Base-by-base conservation (phyloP, 2,797 vertebrate species). In the Dryobates pubescens region DNA sequence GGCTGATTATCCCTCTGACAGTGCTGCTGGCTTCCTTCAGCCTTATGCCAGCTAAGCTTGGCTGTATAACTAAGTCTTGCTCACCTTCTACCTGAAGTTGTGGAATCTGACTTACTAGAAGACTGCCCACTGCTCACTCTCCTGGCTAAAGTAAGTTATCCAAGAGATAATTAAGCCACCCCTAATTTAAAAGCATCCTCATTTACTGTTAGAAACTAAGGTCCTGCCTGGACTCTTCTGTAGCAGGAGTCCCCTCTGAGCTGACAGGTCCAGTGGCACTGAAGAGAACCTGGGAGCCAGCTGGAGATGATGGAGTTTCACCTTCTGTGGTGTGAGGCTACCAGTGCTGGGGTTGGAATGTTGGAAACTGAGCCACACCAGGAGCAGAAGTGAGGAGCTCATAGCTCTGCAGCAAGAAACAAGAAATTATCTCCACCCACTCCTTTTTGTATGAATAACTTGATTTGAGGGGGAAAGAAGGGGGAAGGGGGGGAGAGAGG, bases 261-360 rank as follows among this genome's bases (percentile, higher is more conserved):
- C 36, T 13, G 38, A 4, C 0, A 2, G 9, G 17, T n/a, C 22
- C 22, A 16, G 13, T 5, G 32, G 24, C 1, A 36, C 0, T 1
- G 53, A 15, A 6, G 5, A 45, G 17, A 75, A 32, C 0, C 20
- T 0, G 5, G 6, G 24, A 36, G 54, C 12, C n/a, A 18, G 9
- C 1, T 2, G 41, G 45, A n/a, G 63, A 54, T 1, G 13, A 38
- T 0, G 2, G 5, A 59, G 24, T 38, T 56, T 38, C 65, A 17
- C 57, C 57, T 19, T 11, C 49, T 14, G 10, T 3, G 0, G 9
- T 8, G 45, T 4, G 54, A 70, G 65, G 13, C 6, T 2, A 57
- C 6, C 32, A 11, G 36, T 1, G 8, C 29, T 2, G 22, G 24
- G 64, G 45, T 3, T 38, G 49, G 1, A 8, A 5, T 0, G 7